Percentiles rank a stretch among this genome's conserved stretches.
Conservation (phyloP, 2,888 invertebrate species). For the Hecatera dysodea region DNA sequence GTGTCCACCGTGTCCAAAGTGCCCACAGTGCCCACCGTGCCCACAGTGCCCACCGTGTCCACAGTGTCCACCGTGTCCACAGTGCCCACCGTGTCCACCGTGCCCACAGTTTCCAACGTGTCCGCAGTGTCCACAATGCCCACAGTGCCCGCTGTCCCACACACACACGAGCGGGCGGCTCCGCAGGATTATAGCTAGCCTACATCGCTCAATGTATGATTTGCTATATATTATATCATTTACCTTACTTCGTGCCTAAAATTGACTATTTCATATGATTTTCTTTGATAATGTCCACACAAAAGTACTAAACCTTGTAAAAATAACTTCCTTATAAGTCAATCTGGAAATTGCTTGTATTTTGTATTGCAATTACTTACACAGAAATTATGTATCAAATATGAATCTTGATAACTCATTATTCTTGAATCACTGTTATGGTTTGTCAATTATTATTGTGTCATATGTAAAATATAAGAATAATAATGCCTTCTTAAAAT, state of each 20-base stretch:
- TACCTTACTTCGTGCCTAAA: not conserved
- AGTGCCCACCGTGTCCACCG: no score
- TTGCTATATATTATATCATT: not conserved
- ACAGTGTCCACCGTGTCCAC: no score
- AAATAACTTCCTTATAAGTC: not conserved
- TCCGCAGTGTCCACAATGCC: no score
- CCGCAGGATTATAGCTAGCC: constrained; percentile 25
- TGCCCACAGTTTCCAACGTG: no score
- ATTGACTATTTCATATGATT: not conserved
- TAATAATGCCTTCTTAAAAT: constrained; percentile 29
- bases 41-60: no score
- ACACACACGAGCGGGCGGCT: constrained; percentile 7
- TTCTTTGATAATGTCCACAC: not conserved
- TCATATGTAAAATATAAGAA: constrained; percentile 19
- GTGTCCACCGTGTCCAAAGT: no score
- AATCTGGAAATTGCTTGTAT: not conserved
- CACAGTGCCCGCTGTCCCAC: not conserved
- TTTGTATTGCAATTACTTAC: not conserved
- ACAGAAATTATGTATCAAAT: not conserved
- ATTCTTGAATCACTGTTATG: constrained; percentile 68
- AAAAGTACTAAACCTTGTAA: not conserved
- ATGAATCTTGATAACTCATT: not conserved
- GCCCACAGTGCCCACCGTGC: not conserved
- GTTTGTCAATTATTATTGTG: constrained; percentile 66
- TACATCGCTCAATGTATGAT: constrained; percentile 14